These are phyloP conservation scores for Diloba caeruleocephala DNA, from an alignment of 2,888 invertebrate genomes.

Conservation along the genomic window DNA sequence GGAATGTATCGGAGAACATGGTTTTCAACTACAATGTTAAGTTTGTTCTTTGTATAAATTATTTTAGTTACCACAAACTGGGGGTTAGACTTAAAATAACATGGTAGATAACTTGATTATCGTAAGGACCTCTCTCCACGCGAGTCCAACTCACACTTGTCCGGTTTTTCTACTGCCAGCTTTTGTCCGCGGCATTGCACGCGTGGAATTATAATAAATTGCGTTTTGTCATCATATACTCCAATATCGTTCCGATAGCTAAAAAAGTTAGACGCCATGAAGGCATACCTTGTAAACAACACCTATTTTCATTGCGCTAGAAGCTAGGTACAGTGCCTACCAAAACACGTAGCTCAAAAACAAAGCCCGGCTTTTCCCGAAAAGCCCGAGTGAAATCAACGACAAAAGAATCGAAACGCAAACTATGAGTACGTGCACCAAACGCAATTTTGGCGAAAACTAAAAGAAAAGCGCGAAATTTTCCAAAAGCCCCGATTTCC, in stretches of 20 bases:
- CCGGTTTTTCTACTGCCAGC: too few relatives aligned
- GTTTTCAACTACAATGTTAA: too few relatives aligned
- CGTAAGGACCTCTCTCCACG: too few relatives aligned
- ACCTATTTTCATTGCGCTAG: slow-evolving; percentile 14
- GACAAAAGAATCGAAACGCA: slow-evolving; percentile 65
- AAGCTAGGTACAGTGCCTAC: slow-evolving; percentile 8
- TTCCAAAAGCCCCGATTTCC: slow-evolving; percentile 83
- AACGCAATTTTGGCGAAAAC: slow-evolving; percentile 74
- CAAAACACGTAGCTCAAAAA: slow-evolving; percentile 17
- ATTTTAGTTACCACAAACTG: too few relatives aligned
- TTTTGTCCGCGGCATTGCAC: too few relatives aligned
- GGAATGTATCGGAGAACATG: too few relatives aligned
- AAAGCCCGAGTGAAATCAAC: slow-evolving; percentile 34
- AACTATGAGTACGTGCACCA: slow-evolving; percentile 54
- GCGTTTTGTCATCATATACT: slow-evolving; percentile 15
- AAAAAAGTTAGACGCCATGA: slow-evolving; percentile 19
- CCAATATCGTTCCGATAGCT: slow-evolving; percentile 3
- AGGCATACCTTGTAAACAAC: slow-evolving; percentile 41
- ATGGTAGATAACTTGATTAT: too few relatives aligned
- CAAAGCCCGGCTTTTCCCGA: slow-evolving; percentile 37
- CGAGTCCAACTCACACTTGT: too few relatives aligned
- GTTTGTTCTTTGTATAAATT: too few relatives aligned
- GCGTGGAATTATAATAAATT: too few relatives aligned
- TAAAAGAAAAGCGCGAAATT: slow-evolving; percentile 76
- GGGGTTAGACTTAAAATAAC: too few relatives aligned